Base-by-base conservation (phyloP, 2,888 invertebrate genomes). In the Acholoe squamosa region DNA sequence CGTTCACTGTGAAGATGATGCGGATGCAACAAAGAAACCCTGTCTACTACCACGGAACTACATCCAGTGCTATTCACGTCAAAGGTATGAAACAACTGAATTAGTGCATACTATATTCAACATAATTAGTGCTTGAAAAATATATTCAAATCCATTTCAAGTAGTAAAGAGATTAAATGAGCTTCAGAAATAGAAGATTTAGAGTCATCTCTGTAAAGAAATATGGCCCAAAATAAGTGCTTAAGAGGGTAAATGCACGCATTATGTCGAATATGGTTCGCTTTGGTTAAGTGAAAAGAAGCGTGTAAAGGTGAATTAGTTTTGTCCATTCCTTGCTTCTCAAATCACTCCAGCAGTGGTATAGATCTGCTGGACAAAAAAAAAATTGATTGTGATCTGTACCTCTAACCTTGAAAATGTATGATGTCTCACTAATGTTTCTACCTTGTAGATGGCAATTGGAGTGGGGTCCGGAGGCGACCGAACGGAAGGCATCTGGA, bases 1-100 rank as follows among this genome's bases (percentile, higher is more conserved):
- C 10, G 80, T 80, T 10, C 80, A 80, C 34, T 80, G 43, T 80
- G 80, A 80, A 43, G 80, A 80, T 33, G 80, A 80, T 0, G 34
- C 33, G 5, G 43, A 43, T 33, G 43, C 14, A 0, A 19, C 5
- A 33, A 80, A 80, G 22, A 80, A 43, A 43, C 7, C 80, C 33
- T 19, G 16, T 0, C 80, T 80, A 1, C 1, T 80, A 33, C 80
- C 34, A 33, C 16, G 19, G 34, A 80, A 25, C 80, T 80, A 34
- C 43, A 14, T 80, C 43, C 80, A 16, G 25, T 33, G 80, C 22
- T 34, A 80, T 25, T 5, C 19, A 71, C 34, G n/a, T n/a, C n/a
- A 80, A 80, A 80, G 80, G 80, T 80, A 80, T 43, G 19, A 34
- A 16, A n/a, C n/a, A n/a, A 71, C 19, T 54, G 10, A 14, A 14